Evolutionary conservation across 2,797 vertebrate species (phyloP).

Genomic region (Gymnodraco acuticeps): DNA sequence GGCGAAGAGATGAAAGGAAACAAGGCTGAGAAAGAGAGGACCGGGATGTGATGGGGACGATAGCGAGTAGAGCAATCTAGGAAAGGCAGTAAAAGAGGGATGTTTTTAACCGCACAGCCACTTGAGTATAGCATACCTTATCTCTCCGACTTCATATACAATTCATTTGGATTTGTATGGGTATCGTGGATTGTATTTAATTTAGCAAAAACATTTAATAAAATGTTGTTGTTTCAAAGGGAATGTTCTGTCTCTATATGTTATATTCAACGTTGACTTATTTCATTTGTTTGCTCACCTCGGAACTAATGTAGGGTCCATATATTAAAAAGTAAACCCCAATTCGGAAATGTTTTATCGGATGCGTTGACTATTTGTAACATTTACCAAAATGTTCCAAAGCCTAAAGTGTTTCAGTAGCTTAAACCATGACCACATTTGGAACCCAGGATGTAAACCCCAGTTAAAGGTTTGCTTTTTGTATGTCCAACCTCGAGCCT

Average conservation of each 20-base stretch:
- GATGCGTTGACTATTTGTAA: not conserved
- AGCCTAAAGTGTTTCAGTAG: not conserved
- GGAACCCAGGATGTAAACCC: not conserved
- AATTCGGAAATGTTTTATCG: too few species aligned
- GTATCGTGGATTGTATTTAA: not conserved
- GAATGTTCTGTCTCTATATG: not conserved
- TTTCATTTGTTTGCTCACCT: not conserved
- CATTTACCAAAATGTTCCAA: not conserved
- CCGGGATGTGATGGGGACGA: conserved; percentile 47
- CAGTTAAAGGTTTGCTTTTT: not conserved
- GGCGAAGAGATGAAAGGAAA: conserved; percentile 56
- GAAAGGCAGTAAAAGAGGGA: conserved; percentile 44
- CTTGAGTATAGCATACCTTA: conserved; percentile 5
- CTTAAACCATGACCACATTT: not conserved
- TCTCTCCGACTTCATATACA: not conserved
- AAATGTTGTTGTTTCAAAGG: too few species aligned
- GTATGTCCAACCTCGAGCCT: not conserved
- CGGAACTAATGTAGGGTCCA: too few species aligned
- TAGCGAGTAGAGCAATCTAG: conserved; percentile 41
- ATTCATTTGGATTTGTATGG: not conserved
- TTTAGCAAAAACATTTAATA: too few species aligned
- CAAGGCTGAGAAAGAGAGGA: conserved; percentile 40
- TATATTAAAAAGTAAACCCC: too few species aligned
- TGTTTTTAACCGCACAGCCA: conserved; percentile 26
- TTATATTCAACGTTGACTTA: not conserved